A percentile compares a stretch with the other conserved stretches of the same genome.
Conservation (phyloP, 2,888 invertebrate species). For the Drosophila yooni region DNA sequence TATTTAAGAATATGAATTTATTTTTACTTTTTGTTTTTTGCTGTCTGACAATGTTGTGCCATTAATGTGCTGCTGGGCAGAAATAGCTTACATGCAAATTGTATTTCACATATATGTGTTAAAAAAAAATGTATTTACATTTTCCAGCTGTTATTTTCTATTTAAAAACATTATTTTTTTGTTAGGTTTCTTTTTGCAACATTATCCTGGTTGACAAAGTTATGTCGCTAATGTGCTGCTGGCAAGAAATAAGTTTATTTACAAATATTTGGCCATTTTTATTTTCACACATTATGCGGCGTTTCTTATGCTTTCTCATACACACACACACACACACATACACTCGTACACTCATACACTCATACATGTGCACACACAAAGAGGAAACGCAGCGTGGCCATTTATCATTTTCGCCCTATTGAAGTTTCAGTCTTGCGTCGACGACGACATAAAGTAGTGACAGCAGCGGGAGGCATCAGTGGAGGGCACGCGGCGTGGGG, state of each 20-base stretch:
- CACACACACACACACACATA: constrained; percentile 14
- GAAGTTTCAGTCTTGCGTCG: constrained; percentile 77
- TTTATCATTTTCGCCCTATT: constrained; percentile 80
- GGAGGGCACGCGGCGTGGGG: constrained; percentile 20
- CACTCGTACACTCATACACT: background rate
- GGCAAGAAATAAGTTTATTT: constrained; percentile 46
- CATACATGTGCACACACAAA: constrained; percentile 18
- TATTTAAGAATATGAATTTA: background rate
- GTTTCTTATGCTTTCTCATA: constrained; percentile 25
- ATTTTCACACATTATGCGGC: constrained; percentile 68
- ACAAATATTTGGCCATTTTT: constrained; percentile 68
- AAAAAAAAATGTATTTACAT: background rate
- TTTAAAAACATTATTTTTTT: background rate
- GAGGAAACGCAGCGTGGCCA: constrained; percentile 70
- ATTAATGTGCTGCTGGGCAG: background rate
- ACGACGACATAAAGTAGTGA: constrained; percentile 72
- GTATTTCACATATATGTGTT: background rate
- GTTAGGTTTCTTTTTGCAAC: background rate
- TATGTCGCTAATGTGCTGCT: constrained; percentile 47
- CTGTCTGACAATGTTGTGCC: background rate
- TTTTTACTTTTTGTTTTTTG: background rate
- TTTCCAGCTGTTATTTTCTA: background rate
- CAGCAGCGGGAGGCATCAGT: constrained; percentile 57
- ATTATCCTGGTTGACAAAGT: constrained; percentile 33
- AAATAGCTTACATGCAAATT: background rate